phyloP scores from a whole-genome alignment of 2,888 invertebrate species.

The Eurois occulta region DNA sequence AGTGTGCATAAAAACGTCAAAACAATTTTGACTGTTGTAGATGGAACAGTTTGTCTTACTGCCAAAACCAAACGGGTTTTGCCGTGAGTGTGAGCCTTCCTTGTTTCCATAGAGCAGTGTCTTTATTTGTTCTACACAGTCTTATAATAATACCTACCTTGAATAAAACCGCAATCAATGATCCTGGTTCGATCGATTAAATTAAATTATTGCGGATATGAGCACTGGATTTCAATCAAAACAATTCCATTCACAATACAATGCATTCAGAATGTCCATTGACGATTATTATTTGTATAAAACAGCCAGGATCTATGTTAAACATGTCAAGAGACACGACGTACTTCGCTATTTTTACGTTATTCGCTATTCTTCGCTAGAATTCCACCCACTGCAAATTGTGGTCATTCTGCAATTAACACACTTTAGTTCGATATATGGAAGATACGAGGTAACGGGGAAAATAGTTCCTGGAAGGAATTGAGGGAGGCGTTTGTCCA shows the following conservation, averaged over 20 bases:
- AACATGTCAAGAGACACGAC: not conserved
- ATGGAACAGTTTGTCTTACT: conserved; percentile 12
- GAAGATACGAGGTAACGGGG: not conserved
- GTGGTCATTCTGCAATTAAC: not conserved
- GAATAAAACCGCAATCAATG: not conserved
- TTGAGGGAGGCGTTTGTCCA: not conserved
- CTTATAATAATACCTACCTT: not conserved
- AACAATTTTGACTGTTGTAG: conserved; percentile 14
- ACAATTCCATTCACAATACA: not conserved
- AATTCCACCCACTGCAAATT: not conserved
- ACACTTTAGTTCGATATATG: not conserved
- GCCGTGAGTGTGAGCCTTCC: not conserved
- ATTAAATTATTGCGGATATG: not conserved
- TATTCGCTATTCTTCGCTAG: not conserved
- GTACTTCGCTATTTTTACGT: no score
- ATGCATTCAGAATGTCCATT: not conserved
- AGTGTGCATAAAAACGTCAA: not conserved
- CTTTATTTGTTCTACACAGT: not conserved
- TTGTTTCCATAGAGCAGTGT: not conserved
- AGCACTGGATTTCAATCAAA: not conserved
- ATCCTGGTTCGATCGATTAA: not conserved
- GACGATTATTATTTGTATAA: not conserved
- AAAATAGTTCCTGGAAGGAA: not conserved
- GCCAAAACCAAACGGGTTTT: not conserved
- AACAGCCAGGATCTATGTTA: not conserved